Evolutionary conservation across 2,113 vertebrate genomes (phyloP).

Genomic region (Salvelinus fontinalis): DNA sequence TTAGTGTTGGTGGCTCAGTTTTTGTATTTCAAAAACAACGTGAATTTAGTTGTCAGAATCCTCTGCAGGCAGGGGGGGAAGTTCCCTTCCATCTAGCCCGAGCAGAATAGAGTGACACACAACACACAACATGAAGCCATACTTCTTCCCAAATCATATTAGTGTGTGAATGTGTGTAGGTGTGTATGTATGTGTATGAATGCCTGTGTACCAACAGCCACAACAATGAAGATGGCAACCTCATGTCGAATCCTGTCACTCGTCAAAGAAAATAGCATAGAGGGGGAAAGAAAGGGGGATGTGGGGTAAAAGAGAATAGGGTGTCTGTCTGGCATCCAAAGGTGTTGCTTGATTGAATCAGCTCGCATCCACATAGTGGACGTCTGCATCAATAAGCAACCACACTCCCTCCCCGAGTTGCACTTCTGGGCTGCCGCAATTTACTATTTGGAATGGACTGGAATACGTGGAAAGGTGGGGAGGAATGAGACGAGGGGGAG

Average conservation of each 20-base stretch:
- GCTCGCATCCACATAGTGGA: constrained; percentile 62
- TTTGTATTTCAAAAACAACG: background rate
- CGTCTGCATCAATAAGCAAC: constrained; percentile 62
- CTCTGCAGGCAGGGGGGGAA: background rate
- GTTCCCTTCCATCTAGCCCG: background rate
- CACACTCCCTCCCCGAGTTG: constrained; percentile 48
- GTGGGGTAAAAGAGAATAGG: constrained; percentile 39
- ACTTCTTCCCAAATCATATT: background rate
- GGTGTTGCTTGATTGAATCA: constrained; percentile 71
- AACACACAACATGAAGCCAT: background rate
- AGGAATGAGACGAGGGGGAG: constrained; percentile 13
- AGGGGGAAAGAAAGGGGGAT: background rate
- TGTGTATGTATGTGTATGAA: background rate
- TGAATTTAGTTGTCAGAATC: background rate
- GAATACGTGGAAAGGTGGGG: constrained; percentile 42
- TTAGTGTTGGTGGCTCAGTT: background rate
- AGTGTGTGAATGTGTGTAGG: background rate
- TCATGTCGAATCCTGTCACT: background rate
- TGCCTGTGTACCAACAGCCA: too few relatives aligned
- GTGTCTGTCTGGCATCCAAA: constrained; percentile 53
- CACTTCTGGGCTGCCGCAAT: constrained; percentile 35
- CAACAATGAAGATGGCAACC: background rate
- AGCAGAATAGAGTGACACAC: background rate
- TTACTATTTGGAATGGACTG: constrained; percentile 59
- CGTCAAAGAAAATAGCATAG: background rate